Evolutionary conservation across 2,113 vertebrate genomes (phyloP).

Genomic region (Butastur rufipennis): DNA sequence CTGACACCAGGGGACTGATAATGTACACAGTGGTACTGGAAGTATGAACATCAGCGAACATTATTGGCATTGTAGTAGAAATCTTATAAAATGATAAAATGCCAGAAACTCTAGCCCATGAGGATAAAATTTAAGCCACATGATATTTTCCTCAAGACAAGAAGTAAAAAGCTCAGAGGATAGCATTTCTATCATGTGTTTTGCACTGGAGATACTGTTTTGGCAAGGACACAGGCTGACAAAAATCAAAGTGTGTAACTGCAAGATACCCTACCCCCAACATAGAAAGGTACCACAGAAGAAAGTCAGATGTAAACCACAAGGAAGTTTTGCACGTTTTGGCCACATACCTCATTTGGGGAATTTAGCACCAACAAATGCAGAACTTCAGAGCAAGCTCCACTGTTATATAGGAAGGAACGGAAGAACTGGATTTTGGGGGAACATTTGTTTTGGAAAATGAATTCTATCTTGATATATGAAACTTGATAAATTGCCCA

Average conservation of each 20-base stretch:
- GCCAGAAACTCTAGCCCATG: background rate
- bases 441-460: background rate
- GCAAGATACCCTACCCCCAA: background rate
- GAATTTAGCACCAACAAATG: background rate
- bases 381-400: background rate
- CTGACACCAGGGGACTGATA: background rate
- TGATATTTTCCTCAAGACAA: background rate
- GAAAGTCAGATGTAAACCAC: background rate
- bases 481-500: background rate
- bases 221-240: background rate
- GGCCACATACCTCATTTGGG: background rate
- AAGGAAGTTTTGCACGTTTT: background rate
- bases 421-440: background rate
- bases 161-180: background rate
- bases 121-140: background rate
- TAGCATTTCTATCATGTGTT: accelerated
- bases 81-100: background rate
- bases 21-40: background rate
- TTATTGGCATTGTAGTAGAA: background rate
- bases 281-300: background rate
- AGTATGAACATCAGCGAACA: background rate
- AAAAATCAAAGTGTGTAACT: background rate
- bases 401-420: background rate
- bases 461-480: background rate
- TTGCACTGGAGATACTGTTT: background rate